Base-by-base conservation (phyloP, 1,140 invertebrate genomes). In the Monomorium pharaonis region DNA sequence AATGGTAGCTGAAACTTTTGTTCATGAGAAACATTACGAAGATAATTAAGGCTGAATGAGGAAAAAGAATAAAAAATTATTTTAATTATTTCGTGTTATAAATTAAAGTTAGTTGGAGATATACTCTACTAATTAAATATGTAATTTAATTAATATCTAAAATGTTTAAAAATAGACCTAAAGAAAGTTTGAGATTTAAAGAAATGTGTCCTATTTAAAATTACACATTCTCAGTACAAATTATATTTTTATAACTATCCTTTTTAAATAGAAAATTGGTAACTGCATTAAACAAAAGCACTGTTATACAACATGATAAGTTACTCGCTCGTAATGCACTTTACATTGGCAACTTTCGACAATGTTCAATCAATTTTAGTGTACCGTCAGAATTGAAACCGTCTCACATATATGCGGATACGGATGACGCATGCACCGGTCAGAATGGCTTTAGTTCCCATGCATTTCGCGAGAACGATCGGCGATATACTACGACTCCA, bases 381-480 rank as follows among this genome's bases (percentile, higher is more conserved):
- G 44, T 44, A 49, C 76, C 70, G 16, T 27, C 14, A 21, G 76
- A 69, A 77, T 77, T 75, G 70, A 89, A 74, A 76, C 54, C 83
- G 47, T 81, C 56, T 63, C 85, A 60, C 74, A 60, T 63, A 88
- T 89, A 63, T 54, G 56, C 77, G 74, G 88, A 86, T 81, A 86
- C 54, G 44, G 30, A 84, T 90, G 78, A 83, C 51, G 78, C 84
- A 89, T 87, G 75, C 86, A 62, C 72, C 75, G 86, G 83, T 84
- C 77, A 88, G 51, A 74, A 87, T 89, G 85, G 85, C 84, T 92
- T 87, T 80, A 87, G 91, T 93, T 93, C 92, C 92, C 93, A 92
- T 91, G 91, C 92, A 92, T 93, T 92, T 92, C 63, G 90, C 88
- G 91, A 91, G 89, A 85, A 84, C 81, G 78, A 72, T 69, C 70